Evolutionary conservation across 1,140 invertebrate genomes (phyloP).

Genomic region (Ganaspis sp.): DNA sequence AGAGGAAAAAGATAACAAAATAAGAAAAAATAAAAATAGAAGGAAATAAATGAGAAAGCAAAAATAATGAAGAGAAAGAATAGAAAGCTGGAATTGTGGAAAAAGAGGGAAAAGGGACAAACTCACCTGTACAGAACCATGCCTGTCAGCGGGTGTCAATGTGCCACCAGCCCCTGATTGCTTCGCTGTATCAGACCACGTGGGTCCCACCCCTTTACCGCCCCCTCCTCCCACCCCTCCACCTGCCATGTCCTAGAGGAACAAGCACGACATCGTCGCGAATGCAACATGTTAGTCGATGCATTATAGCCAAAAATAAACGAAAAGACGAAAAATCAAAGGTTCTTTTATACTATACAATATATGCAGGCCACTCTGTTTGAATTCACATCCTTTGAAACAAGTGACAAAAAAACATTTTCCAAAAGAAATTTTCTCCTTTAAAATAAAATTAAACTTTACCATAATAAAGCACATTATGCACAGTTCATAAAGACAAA

Average conservation of each 20-base stretch:
- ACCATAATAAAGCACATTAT: too few species aligned
- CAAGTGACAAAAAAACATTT: too few species aligned
- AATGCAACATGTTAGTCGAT: constrained; percentile 62
- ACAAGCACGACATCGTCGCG: constrained; percentile 70
- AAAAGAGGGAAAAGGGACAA: constrained; percentile 52
- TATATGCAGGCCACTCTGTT: not conserved
- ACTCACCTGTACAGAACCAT: constrained; percentile 95
- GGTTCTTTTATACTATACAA: not conserved
- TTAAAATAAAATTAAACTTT: too few species aligned
- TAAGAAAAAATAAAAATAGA: too few species aligned
- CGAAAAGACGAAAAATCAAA: not conserved
- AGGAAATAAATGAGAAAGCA: too few species aligned
- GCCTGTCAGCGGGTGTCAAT: constrained; percentile 93
- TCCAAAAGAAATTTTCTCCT: too few species aligned
- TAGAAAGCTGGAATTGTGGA: constrained; percentile 40
- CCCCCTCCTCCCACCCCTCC: constrained; percentile 78
- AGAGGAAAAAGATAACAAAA: too few species aligned
- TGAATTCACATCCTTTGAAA: too few species aligned
- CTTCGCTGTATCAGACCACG: constrained; percentile 78
- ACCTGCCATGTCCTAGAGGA: constrained; percentile 76
- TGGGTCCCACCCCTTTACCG: constrained; percentile 80
- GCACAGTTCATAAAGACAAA: too few species aligned
- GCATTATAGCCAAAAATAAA: constrained; percentile 47
- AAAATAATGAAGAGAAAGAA: constrained; percentile 14
- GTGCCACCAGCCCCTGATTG: constrained; percentile 83